phyloP scores from a whole-genome alignment of 2,797 vertebrate species.

The Phalloptychus januarius region DNA sequence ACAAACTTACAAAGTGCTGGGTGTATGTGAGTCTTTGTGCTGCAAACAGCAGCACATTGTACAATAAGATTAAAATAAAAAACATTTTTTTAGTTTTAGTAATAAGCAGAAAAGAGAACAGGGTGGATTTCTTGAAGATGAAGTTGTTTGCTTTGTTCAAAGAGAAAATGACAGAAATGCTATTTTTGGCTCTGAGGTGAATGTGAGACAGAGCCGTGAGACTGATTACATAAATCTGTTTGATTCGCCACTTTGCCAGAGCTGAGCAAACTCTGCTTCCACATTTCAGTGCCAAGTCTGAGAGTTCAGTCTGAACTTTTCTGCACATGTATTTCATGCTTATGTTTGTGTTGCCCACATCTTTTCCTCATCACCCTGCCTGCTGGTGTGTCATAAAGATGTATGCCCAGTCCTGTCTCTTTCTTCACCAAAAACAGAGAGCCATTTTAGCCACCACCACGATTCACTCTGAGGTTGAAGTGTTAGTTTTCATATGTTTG shows the following conservation, averaged over 20 bases:
- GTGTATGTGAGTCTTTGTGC: constrained; percentile 28
- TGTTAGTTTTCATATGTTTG: neutral
- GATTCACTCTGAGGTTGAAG: neutral
- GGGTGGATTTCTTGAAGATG: constrained; percentile 11
- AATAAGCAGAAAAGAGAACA: constrained; percentile 21
- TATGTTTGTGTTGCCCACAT: neutral
- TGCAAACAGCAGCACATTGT: constrained; percentile 30
- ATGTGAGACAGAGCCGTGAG: neutral
- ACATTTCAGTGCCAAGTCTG: neutral
- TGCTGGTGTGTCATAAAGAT: neutral
- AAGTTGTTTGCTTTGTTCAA: neutral
- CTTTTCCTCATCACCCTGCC: neutral
- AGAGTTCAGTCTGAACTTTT: neutral
- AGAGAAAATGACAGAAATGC: neutral
- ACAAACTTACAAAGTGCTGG: neutral
- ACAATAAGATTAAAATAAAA: constrained; percentile 48
- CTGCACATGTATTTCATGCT: neutral
- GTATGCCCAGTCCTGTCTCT: neutral
- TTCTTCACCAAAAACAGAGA: neutral
- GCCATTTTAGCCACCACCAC: no score
- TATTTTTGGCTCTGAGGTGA: constrained; percentile 2
- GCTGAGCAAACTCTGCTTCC: neutral
- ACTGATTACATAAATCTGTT: neutral
- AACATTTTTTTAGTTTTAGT: constrained; percentile 24
- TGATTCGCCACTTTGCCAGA: neutral